Base-by-base conservation (phyloP, 2,797 vertebrate species). In the Pangasius mekongensis region DNA sequence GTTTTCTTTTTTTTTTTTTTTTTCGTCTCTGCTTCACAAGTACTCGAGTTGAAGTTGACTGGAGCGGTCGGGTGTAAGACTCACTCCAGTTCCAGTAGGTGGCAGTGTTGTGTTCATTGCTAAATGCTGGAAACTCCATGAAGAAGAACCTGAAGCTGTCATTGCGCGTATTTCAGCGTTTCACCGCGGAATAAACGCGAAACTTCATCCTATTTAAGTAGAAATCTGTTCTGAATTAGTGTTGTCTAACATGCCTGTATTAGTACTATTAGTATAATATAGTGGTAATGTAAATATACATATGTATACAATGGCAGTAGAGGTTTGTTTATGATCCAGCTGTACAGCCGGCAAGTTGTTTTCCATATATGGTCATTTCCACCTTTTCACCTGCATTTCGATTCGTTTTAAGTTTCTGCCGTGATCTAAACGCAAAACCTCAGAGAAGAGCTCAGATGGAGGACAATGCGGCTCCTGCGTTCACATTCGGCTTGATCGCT, bases 401-500 rank as follows among this genome's bases (percentile, higher is more conserved):
- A 47, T 10, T 49, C 2, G 8, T 20, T 69, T 39, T 24, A 9
- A n/a, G 16, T 66, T 62, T 49, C 11, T 18, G 14, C 20, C 3
- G 36, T n/a, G 36, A 9, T 20, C 58, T 47, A 1, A 77, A 76
- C 7, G 18, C 33, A 2, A 30, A 36, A 52, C 18, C 13, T 7
- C 4, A 36, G n/a, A 33, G 58, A 27, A 18, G 22, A 24, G 7
- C 13, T n/a, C 76, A 3, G 27, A 83, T 87, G 86, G 86, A 83
- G 80, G 39, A 27, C 4, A 62, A 71, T 77, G 47, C 62, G 88
- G 80, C 92, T 20, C 94, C 93, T 2, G 91, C 96, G n/a, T 97
- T 98, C 87, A 95, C 95, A 0, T 98, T 99, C 93, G 98, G 98
- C 1, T 94, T 98, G 0, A 95, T 99, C 11, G 96, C 98, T 0